Base-by-base conservation (phyloP, 2,888 invertebrate species). In the Nymphalis c-album region DNA sequence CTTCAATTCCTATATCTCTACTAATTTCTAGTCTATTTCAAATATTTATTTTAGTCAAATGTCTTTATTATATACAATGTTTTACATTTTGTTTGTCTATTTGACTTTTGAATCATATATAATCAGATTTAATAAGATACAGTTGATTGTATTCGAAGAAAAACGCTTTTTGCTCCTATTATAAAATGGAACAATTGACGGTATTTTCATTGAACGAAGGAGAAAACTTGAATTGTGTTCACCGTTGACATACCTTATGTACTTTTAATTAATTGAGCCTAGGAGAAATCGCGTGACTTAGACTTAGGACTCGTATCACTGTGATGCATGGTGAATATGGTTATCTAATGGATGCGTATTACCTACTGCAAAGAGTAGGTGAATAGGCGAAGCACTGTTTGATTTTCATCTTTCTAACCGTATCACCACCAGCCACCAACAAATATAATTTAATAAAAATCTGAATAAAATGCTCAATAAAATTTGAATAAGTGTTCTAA, bases 131-230 rank as follows among this genome's bases (percentile, higher is more conserved):
- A 17, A 48, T 17, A 48, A 45, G 46, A 50, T 46, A 64, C 47
- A 60, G 53, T 57, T 60, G 20, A 35, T 35, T 60, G 31, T 50
- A 45, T 45, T 57, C 26, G 61, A 50, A 61, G 60, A 70, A 69
- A 64, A 66, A 59, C 35, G 18, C 57, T 18, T 40, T 60, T 73
- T 71, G 74, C 76, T 77, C 74, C 78, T 70, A 81, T 78, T 78
- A 76, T 78, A 70, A 74, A 74, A 72, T 76, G 70, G 76, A 81
- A 81, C 80, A 81, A 80, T 80, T 73, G 76, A 72, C 68, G 62
- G 69, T 70, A 75, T 73, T 74, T 73, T 66, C 71, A 70, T 69
- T 69, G 66, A 67, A 62, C 55, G 64, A 63, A 63, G 69, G 75
- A 75, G 77, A 75, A 74, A 71, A 74, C 64, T 65, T 60, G 64